Conservation (phyloP, 1,140 invertebrate species). For the Himalopsyche phryganea region DNA sequence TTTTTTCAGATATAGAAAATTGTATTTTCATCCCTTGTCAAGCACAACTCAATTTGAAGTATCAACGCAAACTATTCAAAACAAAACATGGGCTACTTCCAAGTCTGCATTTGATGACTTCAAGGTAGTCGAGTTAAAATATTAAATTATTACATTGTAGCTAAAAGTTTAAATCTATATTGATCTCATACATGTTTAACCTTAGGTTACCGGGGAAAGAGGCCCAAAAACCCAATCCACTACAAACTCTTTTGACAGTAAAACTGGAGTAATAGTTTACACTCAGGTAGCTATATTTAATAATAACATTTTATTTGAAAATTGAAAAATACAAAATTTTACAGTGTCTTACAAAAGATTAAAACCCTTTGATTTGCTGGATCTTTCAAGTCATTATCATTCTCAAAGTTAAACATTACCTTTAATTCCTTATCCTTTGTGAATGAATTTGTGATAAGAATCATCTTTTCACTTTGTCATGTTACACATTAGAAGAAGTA, state of each 20-base stretch:
- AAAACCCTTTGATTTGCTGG: too few relatives aligned
- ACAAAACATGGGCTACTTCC: conserved; percentile 41
- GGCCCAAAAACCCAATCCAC: conserved; percentile 40
- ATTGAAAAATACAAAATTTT: too few relatives aligned
- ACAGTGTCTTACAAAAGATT: too few relatives aligned
- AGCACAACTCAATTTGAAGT: conserved; percentile 47
- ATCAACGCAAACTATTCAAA: conserved; percentile 44
- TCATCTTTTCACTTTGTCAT: too few relatives aligned
- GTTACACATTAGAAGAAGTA: too few relatives aligned
- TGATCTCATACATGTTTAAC: conserved; percentile 15
- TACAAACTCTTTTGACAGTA: conserved; percentile 39
- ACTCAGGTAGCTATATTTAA: conserved; percentile 24
- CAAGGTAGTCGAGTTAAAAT: conserved; percentile 24
- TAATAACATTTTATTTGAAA: not conserved
- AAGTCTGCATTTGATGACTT: conserved; percentile 56
- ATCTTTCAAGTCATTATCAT: too few relatives aligned
- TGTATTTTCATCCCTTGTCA: conserved; percentile 50
- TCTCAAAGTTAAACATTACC: too few relatives aligned
- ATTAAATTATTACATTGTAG: not conserved
- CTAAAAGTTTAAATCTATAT: not conserved
- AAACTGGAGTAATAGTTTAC: conserved; percentile 46
- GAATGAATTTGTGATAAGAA: too few relatives aligned
- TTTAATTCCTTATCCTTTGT: too few relatives aligned
- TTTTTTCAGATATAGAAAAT: conserved; percentile 38
- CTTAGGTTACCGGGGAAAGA: conserved; percentile 40